Base-by-base conservation (phyloP, 2,113 vertebrate genomes). In the Heterocephalus glaber region DNA sequence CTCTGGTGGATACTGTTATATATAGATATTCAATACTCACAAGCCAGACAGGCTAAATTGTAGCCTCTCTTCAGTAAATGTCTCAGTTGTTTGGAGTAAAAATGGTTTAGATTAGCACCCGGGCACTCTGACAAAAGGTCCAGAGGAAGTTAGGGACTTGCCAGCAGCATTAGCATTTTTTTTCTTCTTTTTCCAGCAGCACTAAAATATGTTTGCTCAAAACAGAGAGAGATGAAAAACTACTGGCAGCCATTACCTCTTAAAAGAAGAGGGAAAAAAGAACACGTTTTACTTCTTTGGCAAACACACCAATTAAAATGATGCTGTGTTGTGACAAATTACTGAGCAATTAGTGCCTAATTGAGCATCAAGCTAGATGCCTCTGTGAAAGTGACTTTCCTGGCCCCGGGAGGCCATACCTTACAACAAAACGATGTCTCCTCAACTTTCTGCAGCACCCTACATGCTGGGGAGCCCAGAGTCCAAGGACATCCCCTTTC, bases 321-420 rank as follows among this genome's bases (percentile, higher is more conserved):
- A 86, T 74, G 47, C 47, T 82, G 47, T 95, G 87, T 98, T 98
- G 90, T 98, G 97, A 98, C 97, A 96, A 94, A 96, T 97, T 12
- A 8, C 82, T 44, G 92, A 96, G 94, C 92, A 96, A 96, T 98
- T 98, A 97, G 98, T 93, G 66, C 72, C 89, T 98, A 96, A 96
- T 96, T 95, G 95, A 97, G 74, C 85, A 74, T 70, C 83, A 88
- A 61, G 77, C 54, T 94, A 94, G 95, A 90, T 86, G 84, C 66
- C 97, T 97, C 84, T 72, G 76, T 0, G 3, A 84, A 95, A 97
- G 47, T n/a, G 12, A 44, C 66, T 82, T 77, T 20, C 3, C 56
- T 82, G 44, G 52, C 58, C 33, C 63, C 22, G 5, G 41, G 58
- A 58, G 66, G 44, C 61, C 47, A n/a, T 79, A 90, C 66, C 52